Conservation (phyloP, 2,797 vertebrate species). For the Sebastes taczanowskii region DNA sequence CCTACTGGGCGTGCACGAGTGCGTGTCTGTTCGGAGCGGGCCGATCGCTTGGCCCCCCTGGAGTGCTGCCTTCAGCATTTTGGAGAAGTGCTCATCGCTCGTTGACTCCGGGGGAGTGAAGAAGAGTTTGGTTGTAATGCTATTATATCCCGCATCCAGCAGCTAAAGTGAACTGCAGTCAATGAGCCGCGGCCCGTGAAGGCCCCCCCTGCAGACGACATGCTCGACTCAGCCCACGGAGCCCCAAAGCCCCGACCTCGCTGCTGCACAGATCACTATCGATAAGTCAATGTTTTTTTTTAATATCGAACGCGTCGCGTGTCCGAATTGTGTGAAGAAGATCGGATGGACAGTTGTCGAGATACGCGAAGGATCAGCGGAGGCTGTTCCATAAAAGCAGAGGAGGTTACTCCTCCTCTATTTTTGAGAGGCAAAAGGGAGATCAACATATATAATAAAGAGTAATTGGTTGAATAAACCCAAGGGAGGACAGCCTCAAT, state of each 20-base stretch:
- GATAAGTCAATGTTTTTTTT: neutral
- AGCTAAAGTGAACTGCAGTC: neutral
- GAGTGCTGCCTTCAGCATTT: neutral
- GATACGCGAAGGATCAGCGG: fast-evolving
- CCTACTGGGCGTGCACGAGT: too few species aligned
- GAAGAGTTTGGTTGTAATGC: neutral
- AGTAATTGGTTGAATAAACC: too few species aligned
- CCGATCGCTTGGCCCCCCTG: neutral
- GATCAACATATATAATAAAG: too few species aligned
- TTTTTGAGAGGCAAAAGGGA: too few species aligned
- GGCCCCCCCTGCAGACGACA: neutral
- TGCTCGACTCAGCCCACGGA: neutral
- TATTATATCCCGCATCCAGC: too few species aligned
- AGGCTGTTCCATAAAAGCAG: too few species aligned
- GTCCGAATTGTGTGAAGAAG: neutral
- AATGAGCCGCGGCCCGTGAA: neutral
- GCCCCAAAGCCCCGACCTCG: fast-evolving
- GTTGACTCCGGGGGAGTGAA: neutral
- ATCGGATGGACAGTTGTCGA: neutral
- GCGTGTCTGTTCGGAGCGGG: neutral
- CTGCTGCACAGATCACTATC: too few species aligned
- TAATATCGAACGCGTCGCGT: neutral
- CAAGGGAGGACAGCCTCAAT: too few species aligned
- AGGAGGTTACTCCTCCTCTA: too few species aligned
- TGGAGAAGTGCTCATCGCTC: neutral